These are phyloP conservation scores for Scolopax mira DNA, from an alignment of 2,113 vertebrate species.

Conservation along the genomic window DNA sequence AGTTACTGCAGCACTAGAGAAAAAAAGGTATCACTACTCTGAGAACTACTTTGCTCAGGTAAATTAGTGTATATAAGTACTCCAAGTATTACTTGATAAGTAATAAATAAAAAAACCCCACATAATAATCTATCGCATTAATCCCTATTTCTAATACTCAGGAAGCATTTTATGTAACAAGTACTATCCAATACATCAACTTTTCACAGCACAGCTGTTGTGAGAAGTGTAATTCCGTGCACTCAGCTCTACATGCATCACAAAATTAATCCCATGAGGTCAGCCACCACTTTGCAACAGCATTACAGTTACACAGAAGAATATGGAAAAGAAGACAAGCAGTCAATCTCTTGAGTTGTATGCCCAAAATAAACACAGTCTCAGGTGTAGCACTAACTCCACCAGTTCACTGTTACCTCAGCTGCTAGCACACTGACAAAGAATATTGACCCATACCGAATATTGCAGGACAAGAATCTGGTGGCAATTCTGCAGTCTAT, in stretches of 20 bases:
- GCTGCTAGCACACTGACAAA: neutral
- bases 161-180: conserved; percentile 10
- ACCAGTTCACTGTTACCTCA: neutral
- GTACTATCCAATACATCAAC: neutral
- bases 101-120: neutral
- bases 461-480: neutral
- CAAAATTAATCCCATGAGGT: neutral
- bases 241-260: neutral
- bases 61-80: neutral
- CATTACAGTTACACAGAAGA: neutral
- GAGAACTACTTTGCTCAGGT: neutral
- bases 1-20: neutral
- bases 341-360: neutral
- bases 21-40: neutral
- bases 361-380: neutral
- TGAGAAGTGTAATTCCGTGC: neutral
- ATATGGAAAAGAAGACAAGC: neutral
- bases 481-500: neutral
- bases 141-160: neutral
- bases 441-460: neutral
- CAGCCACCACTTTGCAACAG: neutral
- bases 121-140: neutral
- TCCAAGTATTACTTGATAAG: neutral
- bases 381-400: neutral
- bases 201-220: neutral